A percentile compares a stretch with the other conserved stretches of the same genome.
These are phyloP conservation scores for Pantherophis vulpinus DNA, from an alignment of 2,797 vertebrate genomes.

Conservation along the genomic window DNA sequence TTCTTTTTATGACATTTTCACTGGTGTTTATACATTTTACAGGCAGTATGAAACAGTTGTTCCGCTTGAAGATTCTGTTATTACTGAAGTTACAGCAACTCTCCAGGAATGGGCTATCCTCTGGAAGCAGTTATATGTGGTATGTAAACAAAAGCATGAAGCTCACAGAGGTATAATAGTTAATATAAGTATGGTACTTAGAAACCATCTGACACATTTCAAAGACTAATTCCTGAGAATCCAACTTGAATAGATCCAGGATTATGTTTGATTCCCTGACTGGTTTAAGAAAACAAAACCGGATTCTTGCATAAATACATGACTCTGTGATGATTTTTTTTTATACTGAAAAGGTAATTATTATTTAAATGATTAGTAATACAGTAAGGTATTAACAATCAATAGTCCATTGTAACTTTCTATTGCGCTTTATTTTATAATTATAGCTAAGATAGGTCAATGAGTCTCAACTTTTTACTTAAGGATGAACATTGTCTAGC, in stretches of 20 bases:
- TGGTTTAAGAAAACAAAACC: background rate
- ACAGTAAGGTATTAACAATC: background rate
- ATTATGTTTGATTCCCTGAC: background rate
- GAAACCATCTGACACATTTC: background rate
- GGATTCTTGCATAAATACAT: background rate
- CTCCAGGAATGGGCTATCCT: constrained; percentile 93
- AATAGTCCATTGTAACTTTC: background rate
- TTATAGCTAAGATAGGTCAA: background rate
- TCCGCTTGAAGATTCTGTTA: constrained; percentile 88
- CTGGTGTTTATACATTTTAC: constrained; percentile 19
- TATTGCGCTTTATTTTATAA: background rate
- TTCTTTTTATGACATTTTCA: background rate
- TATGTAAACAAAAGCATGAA: constrained; percentile 68
- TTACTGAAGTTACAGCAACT: constrained; percentile 90
- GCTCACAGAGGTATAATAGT: background rate
- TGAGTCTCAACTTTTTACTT: background rate
- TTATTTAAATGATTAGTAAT: background rate
- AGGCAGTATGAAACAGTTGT: constrained; percentile 92
- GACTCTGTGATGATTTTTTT: background rate
- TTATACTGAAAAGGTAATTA: background rate
- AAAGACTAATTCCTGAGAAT: background rate
- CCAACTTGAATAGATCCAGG: background rate
- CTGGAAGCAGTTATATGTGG: constrained; percentile 97
- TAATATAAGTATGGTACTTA: background rate
- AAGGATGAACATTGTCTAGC: background rate